phyloP scores from a whole-genome alignment of 2,797 vertebrate genomes.

The Phoebastria nigripes region DNA sequence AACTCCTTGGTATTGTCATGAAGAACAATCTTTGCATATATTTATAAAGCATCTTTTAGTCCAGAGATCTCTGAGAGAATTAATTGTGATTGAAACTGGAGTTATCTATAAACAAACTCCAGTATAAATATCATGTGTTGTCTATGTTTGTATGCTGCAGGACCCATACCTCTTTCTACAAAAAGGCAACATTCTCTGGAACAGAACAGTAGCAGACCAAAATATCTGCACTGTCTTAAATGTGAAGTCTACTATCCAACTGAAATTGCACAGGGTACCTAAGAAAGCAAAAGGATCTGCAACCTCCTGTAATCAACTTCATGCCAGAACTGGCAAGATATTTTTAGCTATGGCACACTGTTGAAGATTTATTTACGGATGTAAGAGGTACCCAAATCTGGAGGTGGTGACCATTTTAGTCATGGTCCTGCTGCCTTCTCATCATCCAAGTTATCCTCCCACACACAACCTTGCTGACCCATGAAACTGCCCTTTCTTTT shows the following conservation, averaged over 20 bases:
- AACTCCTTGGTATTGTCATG: not conserved
- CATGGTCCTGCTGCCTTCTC: not conserved
- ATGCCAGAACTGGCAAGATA: not conserved
- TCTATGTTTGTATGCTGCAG: not conserved
- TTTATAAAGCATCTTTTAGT: not conserved
- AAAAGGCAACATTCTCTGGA: not conserved
- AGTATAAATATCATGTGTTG: not conserved
- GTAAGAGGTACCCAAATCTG: not conserved
- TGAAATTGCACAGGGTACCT: not conserved
- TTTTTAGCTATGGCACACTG: not conserved
- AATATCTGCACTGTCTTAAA: not conserved
- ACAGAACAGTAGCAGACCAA: not conserved
- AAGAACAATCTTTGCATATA: not conserved
- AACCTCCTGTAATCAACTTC: not conserved
- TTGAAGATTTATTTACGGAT: slow-evolving; percentile 21
- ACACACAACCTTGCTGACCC: not conserved
- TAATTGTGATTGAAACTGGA: not conserved
- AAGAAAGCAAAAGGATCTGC: not conserved
- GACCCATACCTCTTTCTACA: not conserved
- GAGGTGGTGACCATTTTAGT: not conserved
- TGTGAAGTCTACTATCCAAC: not conserved
- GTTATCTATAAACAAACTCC: not conserved
- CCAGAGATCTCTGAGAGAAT: not conserved
- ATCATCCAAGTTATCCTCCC: not conserved
- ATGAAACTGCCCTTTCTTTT: not conserved